phyloP scores from a whole-genome alignment of 2,797 vertebrate genomes.

The Sitta carolinensis region DNA sequence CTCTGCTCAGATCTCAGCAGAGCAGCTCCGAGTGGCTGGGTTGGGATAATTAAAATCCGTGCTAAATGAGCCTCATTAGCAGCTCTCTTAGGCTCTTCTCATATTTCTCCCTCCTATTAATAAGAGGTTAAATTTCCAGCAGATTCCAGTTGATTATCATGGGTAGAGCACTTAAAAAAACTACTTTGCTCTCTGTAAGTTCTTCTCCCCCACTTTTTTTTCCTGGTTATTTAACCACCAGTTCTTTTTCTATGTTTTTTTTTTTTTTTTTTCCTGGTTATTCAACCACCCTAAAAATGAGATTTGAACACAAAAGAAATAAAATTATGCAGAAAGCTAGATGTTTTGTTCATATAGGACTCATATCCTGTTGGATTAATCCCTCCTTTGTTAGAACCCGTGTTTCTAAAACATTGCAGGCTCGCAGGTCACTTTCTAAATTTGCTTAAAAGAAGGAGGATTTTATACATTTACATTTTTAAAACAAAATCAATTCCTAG shows the following conservation, averaged over 20 bases:
- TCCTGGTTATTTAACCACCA: neutral
- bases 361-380: neutral
- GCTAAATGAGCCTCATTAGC: neutral
- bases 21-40: fast-evolving
- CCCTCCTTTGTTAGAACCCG: neutral
- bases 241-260: neutral
- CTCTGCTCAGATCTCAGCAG: neutral
- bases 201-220: neutral
- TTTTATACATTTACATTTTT: neutral
- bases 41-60: neutral
- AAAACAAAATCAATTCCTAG: neutral
- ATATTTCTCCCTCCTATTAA: conserved; percentile 1
- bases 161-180: neutral
- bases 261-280: neutral
- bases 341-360: neutral
- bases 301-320: neutral
- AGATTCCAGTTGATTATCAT: neutral
- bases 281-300: neutral
- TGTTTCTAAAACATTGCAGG: neutral
- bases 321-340: neutral
- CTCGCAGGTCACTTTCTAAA: neutral
- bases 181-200: fast-evolving
- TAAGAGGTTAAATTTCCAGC: conserved; percentile 1
- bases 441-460: neutral
- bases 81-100: neutral